phyloP scores from a whole-genome alignment of 2,888 invertebrate genomes.

The Nemotelus pantherinus region DNA sequence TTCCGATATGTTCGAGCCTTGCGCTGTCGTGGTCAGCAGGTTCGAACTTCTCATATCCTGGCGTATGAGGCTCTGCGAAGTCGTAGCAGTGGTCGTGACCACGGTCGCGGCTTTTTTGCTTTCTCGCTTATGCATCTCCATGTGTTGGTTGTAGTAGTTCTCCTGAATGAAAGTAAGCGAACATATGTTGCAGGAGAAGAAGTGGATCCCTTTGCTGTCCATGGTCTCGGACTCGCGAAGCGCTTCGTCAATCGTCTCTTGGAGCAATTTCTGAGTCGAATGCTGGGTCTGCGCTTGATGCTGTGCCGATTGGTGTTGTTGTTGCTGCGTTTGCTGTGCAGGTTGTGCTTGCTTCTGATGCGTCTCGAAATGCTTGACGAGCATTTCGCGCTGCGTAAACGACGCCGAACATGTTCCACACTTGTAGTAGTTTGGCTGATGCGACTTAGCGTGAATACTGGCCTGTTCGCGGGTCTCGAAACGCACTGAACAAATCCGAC shows the following conservation, averaged over 20 bases:
- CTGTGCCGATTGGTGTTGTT: constrained; percentile 49
- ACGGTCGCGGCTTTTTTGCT: constrained; percentile 54
- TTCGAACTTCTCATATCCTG: constrained; percentile 54
- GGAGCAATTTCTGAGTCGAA: constrained; percentile 63
- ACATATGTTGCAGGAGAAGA: constrained; percentile 65
- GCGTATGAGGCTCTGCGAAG: constrained; percentile 50
- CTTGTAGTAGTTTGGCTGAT: constrained; percentile 64
- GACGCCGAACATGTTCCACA: constrained; percentile 64
- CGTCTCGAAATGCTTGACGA: constrained; percentile 64
- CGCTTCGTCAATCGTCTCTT: constrained; percentile 65
- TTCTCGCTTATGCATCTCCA: constrained; percentile 64
- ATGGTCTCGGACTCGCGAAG: constrained; percentile 60
- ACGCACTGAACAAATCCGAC: constrained; percentile 64
- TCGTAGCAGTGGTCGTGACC: constrained; percentile 45
- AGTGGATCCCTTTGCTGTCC: constrained; percentile 60
- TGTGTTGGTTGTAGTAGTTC: constrained; percentile 64
- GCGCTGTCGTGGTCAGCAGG: constrained; percentile 45
- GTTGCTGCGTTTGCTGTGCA: constrained; percentile 53
- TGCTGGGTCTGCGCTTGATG: constrained; percentile 43
- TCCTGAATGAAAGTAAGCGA: constrained; percentile 65
- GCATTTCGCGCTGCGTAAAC: constrained; percentile 63
- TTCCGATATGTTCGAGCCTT: constrained; percentile 56
- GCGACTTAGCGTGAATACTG: constrained; percentile 64
- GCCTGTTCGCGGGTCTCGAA: constrained; percentile 65
- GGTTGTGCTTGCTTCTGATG: constrained; percentile 57